phyloP scores from a whole-genome alignment of 2,113 vertebrate genomes.

The Sinosuthora webbiana region DNA sequence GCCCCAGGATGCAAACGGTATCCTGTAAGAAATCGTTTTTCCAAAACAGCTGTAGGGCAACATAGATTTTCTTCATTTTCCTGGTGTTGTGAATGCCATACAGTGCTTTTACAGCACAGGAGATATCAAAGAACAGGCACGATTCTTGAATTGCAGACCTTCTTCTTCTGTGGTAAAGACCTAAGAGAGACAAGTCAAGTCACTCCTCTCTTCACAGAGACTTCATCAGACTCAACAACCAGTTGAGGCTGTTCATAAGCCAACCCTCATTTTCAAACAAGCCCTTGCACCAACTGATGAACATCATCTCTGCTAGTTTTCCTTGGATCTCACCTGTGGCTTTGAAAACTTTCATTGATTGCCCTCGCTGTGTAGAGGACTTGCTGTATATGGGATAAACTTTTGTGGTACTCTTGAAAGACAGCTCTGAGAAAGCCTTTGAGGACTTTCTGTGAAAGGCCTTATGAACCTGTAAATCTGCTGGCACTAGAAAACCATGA shows the following conservation, averaged over 20 bases:
- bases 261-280: neutral
- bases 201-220: neutral
- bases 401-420: neutral
- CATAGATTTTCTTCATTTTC: neutral
- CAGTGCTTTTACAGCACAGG: neutral
- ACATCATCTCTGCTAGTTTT: neutral
- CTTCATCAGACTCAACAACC: neutral
- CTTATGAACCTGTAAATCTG: neutral
- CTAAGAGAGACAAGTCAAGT: neutral
- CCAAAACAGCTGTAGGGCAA: fast-evolving
- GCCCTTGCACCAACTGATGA: neutral
- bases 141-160: neutral
- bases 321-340: neutral
- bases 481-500: neutral
- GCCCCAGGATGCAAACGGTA: neutral
- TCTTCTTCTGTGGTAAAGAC: neutral
- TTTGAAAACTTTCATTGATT: neutral
- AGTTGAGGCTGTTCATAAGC: fast-evolving
- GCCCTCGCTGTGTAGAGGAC: neutral
- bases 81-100: neutral
- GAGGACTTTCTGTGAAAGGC: neutral
- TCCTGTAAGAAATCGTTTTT: neutral
- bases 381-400: neutral
- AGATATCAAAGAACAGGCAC: neutral
- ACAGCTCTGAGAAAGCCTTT: neutral